Evolutionary conservation across 2,888 invertebrate genomes (phyloP).

Genomic region (Drosophila cognata): DNA sequence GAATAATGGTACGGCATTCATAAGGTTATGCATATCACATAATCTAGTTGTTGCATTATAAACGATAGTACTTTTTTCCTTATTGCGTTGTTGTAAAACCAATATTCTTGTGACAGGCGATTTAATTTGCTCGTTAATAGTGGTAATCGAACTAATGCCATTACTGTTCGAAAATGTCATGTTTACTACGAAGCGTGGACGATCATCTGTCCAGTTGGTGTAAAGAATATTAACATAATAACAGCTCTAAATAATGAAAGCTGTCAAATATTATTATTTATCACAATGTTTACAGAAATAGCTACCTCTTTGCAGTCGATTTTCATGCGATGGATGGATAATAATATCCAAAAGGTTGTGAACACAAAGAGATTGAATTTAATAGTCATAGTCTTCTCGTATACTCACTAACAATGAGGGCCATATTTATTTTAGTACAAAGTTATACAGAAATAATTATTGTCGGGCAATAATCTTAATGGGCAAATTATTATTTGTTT

Average conservation of each 20-base stretch:
- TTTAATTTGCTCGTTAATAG: constrained; percentile 55
- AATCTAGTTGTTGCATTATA: constrained; percentile 70
- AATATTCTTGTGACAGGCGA: constrained; percentile 54
- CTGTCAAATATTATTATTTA: neutral
- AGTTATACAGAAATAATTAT: constrained; percentile 7
- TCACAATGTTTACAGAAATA: neutral
- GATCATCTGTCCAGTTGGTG: constrained; percentile 70
- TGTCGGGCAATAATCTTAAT: constrained; percentile 29
- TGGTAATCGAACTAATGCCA: constrained; percentile 64
- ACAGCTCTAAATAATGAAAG: constrained; percentile 55
- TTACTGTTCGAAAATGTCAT: constrained; percentile 70
- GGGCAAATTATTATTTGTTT: constrained; percentile 12
- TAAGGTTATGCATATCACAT: constrained; percentile 52
- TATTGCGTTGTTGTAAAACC: constrained; percentile 42
- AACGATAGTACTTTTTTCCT: constrained; percentile 48
- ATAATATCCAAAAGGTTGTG: constrained; percentile 3
- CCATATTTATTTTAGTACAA: constrained; percentile 4
- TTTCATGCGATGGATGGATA: constrained; percentile 7
- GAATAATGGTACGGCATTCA: constrained; percentile 70
- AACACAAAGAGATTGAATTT: neutral
- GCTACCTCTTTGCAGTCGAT: constrained; percentile 46
- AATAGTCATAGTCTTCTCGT: constrained; percentile 22
- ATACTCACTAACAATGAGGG: neutral
- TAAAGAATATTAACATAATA: constrained; percentile 47
- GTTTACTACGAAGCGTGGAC: constrained; percentile 65